These are phyloP conservation scores for Lethenteron reissneri DNA, from an alignment of 2,113 vertebrate species.

Conservation along the genomic window DNA sequence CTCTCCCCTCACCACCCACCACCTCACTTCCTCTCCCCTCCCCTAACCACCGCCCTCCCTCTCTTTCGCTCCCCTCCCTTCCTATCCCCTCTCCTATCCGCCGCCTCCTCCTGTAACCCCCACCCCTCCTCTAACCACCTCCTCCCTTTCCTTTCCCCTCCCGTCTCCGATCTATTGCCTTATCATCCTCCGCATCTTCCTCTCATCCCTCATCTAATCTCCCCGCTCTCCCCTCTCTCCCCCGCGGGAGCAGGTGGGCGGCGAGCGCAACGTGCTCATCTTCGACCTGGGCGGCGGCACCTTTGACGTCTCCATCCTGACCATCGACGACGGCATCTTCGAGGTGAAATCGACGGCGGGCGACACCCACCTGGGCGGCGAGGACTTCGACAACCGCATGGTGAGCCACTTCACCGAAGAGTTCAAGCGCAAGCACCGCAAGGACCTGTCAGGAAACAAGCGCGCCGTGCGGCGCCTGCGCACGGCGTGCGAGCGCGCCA, in stretches of 20 bases:
- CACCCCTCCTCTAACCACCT: no score
- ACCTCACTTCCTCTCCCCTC: no score
- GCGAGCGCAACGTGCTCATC: constrained; percentile 55
- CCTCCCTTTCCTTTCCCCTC: no score
- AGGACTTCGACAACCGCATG: constrained; percentile 54
- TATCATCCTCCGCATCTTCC: no score
- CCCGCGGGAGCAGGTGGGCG: constrained; percentile 16
- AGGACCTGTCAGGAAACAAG: constrained; percentile 38
- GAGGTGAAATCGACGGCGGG: constrained; percentile 47
- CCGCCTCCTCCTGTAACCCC: no score
- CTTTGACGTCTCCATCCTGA: constrained; percentile 48
- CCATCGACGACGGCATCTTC: constrained; percentile 48
- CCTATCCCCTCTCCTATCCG: no score
- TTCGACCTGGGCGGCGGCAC: constrained; percentile 70
- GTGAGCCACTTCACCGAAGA: constrained; percentile 45
- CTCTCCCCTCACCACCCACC: no score
- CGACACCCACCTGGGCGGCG: constrained; percentile 41
- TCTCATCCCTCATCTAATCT: no score
- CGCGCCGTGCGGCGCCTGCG: constrained; percentile 35
- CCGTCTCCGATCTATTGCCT: no score
- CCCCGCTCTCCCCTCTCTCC: no score
- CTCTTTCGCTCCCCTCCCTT: no score
- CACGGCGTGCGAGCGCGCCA: constrained; percentile 38
- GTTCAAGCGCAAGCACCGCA: constrained; percentile 48
- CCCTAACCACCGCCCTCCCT: no score